These are phyloP conservation scores for Apamea epomidion DNA, from an alignment of 2,888 invertebrate species.

Conservation along the genomic window DNA sequence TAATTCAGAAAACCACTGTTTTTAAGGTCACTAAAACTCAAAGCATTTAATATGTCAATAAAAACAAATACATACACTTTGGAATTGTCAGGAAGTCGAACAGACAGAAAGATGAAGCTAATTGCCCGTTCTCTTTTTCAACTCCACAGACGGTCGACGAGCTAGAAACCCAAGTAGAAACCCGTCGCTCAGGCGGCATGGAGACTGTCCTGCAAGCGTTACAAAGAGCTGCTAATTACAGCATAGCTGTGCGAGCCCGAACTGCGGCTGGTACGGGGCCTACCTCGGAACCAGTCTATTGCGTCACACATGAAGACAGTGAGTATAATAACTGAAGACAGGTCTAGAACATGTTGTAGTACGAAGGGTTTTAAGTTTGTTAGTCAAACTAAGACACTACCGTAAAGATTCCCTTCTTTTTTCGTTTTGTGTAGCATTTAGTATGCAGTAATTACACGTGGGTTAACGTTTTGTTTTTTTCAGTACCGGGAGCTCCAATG, in stretches of 20 bases:
- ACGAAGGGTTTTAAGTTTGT: background rate
- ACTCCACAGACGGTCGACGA: slow-evolving; percentile 76
- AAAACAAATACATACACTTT: background rate
- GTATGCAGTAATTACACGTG: background rate
- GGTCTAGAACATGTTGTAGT: no score
- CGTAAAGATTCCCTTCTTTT: background rate
- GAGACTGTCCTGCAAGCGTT: slow-evolving; percentile 94
- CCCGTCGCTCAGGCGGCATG: slow-evolving; percentile 93
- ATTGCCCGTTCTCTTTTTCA: background rate
- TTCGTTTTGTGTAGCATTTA: background rate
- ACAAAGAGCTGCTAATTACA: slow-evolving; percentile 96
- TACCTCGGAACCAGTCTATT: slow-evolving; percentile 92
- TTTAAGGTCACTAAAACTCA: background rate
- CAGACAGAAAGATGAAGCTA: background rate
- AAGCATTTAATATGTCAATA: background rate
- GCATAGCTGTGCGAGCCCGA: slow-evolving; percentile 94
- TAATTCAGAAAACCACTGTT: background rate
- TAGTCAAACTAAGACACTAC: background rate
- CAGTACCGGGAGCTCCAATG: slow-evolving; percentile 96
- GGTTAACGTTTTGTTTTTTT: background rate
- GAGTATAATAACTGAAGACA: slow-evolving; percentile 63
- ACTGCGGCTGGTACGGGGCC: slow-evolving; percentile 96
- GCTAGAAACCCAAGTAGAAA: slow-evolving; percentile 88
- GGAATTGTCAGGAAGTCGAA: background rate
- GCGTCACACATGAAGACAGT: slow-evolving; percentile 96